Conservation (phyloP, 2,888 invertebrate species). For the Acanthoscelides obtectus region DNA sequence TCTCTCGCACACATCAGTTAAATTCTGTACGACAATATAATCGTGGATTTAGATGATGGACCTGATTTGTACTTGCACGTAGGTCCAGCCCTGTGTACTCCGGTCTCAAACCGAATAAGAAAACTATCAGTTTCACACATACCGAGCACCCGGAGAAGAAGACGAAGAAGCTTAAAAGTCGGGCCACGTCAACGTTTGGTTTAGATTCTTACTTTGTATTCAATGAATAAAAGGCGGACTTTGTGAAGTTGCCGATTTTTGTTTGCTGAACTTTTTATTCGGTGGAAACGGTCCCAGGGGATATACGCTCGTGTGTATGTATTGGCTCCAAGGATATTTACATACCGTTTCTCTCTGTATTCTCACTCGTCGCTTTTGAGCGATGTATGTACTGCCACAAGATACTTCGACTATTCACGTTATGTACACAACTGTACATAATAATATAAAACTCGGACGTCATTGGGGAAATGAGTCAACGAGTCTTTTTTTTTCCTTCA, state of each 20-base stretch:
- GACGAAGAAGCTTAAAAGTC: background rate
- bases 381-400: background rate
- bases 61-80: too few species aligned
- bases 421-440: background rate
- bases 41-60: too few species aligned
- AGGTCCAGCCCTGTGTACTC: background rate
- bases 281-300: background rate
- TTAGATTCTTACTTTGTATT: constrained; percentile 13
- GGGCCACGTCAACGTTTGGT: constrained; percentile 2
- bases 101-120: background rate
- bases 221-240: constrained; percentile 11
- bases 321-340: background rate
- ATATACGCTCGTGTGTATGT: background rate
- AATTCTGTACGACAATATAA: too few species aligned
- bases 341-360: background rate
- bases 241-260: constrained; percentile 10
- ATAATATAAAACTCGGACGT: too few species aligned
- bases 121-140: background rate
- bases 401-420: background rate
- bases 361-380: background rate
- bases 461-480: too few species aligned
- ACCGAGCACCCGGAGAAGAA: background rate
- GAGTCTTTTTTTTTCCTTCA: too few species aligned
- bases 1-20: too few species aligned
- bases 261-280: constrained; percentile 7